Evolutionary conservation across 2,888 invertebrate genomes (phyloP).

Genomic region (Drosophila quinaria): DNA sequence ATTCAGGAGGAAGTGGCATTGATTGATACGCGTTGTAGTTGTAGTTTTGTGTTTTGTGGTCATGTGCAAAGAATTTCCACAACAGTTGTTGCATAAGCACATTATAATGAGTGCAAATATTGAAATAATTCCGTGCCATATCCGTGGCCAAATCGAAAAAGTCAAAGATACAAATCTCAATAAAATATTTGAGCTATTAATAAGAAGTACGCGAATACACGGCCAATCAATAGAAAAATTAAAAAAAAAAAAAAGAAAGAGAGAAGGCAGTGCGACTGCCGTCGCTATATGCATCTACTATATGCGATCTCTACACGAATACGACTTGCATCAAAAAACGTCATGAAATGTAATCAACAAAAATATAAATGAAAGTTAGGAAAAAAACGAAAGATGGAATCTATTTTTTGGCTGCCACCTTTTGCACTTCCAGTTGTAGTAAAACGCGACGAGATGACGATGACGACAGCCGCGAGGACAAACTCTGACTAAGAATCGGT

Average conservation of each 20-base stretch:
- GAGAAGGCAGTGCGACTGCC: constrained; percentile 9
- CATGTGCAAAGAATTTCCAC: constrained; percentile 71
- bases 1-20: constrained; percentile 67
- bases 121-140: constrained; percentile 54
- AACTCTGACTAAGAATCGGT: constrained; percentile 70
- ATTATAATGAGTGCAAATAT: constrained; percentile 61
- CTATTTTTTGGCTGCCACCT: constrained; percentile 14
- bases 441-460: constrained; percentile 43
- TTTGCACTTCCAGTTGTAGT: constrained; percentile 40
- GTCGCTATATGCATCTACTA: constrained; percentile 12
- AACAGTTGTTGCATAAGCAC: constrained; percentile 69
- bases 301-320: constrained; percentile 23
- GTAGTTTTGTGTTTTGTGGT: constrained; percentile 19
- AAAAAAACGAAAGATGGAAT: neutral
- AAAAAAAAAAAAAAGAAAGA: constrained; percentile 12
- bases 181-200: constrained; percentile 77
- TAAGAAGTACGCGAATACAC: constrained; percentile 68
- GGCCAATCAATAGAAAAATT: constrained; percentile 64
- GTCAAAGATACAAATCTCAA: constrained; percentile 75
- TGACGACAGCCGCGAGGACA: constrained; percentile 60
- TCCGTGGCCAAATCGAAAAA: constrained; percentile 75
- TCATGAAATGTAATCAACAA: constrained; percentile 39
- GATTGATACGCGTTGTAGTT: constrained; percentile 59
- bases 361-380: neutral
- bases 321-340: constrained; percentile 60